Evolutionary conservation across 2,888 invertebrate genomes (phyloP), one percentile per base, ranked within the genome.

Genomic region (Brenthis hecate): DNA sequence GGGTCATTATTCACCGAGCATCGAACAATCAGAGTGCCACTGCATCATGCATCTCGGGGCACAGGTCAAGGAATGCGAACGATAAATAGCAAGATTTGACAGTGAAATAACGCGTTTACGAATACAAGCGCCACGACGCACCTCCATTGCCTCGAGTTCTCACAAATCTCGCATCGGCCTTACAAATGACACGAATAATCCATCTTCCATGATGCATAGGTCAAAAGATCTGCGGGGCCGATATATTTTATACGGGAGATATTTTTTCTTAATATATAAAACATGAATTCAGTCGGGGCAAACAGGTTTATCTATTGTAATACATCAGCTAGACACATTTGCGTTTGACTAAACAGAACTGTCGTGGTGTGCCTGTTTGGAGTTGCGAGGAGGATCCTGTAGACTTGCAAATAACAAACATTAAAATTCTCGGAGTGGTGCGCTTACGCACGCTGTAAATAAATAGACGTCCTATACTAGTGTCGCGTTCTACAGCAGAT

Each of bases 41-140:
- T 78, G 78, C 78, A 81, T 81, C 83, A 83, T 85, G 81, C 83
- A 83, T 82, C 81, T 69, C 76, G 72, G 77, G 84, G 80, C 88
- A 84, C 65, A 84, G 87, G 86, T 87, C 88, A 82, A 79, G 81
- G 81, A 85, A 86, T 87, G 86, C 81, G 81, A 78, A 83, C 83
- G 85, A 86, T 87, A 87, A 84, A 86, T 85, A 81, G 81, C 80
- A 76, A 85, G 82, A 86, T 89, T 87, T 87, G 88, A 89, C 89
- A 89, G 87, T 88, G 85, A 90, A 85, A 88, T 85, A 89, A 81
- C 83, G 81, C 80, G 81, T 80, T 80, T 78, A 79, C 80, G 79
- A 78, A 80, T 75, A 78, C 77, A 77, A 77, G 73, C 77, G 75
- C 73, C 76, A 78, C 73, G 73, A 75, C 77, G 76, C 73, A 76